Evolutionary conservation across 2,888 invertebrate genomes (phyloP).

Genomic region (Pristionchus arcanus): DNA sequence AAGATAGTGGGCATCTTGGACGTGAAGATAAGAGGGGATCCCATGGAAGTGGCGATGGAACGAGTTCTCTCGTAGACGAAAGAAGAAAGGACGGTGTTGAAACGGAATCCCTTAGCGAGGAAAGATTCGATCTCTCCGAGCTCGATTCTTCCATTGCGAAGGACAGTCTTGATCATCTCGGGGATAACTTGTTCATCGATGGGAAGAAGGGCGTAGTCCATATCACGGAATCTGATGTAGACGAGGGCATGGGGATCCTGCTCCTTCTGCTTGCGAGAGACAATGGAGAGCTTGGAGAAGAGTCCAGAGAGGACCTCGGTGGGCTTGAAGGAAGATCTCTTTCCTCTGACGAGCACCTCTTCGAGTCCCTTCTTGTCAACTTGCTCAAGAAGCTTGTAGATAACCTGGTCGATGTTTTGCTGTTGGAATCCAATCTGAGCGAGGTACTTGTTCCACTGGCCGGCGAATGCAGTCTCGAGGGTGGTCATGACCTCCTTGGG

Average conservation of each 20-base stretch:
- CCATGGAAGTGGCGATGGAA: conserved; percentile 58
- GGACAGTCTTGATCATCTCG: conserved; percentile 29
- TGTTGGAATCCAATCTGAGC: conserved; percentile 66
- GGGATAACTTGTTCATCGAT: conserved; percentile 61
- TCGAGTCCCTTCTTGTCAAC: conserved; percentile 64
- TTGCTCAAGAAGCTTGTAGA: conserved; percentile 60
- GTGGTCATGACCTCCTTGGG: conserved; percentile 61
- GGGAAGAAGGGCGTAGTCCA: conserved; percentile 71
- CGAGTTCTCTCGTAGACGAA: conserved; percentile 62
- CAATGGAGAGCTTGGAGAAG: conserved; percentile 67
- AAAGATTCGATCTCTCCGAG: conserved; percentile 56
- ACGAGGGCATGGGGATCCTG: conserved; percentile 63
- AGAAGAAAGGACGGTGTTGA: conserved; percentile 56
- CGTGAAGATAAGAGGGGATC: background rate
- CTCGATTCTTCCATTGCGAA: conserved; percentile 50
- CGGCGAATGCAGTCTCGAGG: conserved; percentile 64
- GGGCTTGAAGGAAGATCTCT: conserved; percentile 57
- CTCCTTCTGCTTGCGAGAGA: conserved; percentile 58
- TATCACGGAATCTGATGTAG: conserved; percentile 69
- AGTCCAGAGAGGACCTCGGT: conserved; percentile 63
- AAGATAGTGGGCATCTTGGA: conserved; percentile 60
- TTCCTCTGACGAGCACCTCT: conserved; percentile 65
- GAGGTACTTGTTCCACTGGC: conserved; percentile 67
- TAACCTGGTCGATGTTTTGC: conserved; percentile 64
- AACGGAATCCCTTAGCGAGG: conserved; percentile 53